Conservation (phyloP, 2,113 vertebrate species). For the Pedetes capensis region DNA sequence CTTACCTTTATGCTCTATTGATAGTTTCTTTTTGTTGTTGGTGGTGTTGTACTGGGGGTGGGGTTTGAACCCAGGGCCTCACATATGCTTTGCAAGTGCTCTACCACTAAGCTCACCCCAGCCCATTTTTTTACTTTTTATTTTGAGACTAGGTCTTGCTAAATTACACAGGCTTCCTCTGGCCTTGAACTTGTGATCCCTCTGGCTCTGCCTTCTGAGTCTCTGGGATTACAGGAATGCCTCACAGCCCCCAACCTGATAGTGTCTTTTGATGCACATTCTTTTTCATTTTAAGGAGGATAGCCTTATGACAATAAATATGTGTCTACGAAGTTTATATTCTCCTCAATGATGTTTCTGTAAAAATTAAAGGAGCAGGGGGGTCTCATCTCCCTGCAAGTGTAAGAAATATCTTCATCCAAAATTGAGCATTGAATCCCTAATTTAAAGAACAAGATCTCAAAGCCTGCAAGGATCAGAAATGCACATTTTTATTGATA, state of each 20-base stretch:
- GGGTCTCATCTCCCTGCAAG: neutral
- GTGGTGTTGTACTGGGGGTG: too few relatives aligned
- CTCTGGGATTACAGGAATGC: too few relatives aligned
- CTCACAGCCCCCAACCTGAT: too few relatives aligned
- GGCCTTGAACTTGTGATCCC: too few relatives aligned
- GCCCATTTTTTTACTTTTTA: too few relatives aligned
- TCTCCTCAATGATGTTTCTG: accelerated
- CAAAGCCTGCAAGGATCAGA: neutral
- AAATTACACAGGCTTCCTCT: too few relatives aligned
- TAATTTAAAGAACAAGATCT: neutral
- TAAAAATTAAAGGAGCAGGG: neutral
- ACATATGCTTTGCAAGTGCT: too few relatives aligned
- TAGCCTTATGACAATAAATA: neutral
- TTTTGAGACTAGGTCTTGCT: too few relatives aligned
- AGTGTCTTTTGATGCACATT: neutral
- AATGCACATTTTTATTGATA: neutral
- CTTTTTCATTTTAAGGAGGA: neutral
- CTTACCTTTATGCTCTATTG: neutral
- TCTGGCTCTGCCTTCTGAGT: too few relatives aligned
- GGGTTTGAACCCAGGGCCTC: too few relatives aligned
- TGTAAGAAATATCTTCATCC: neutral
- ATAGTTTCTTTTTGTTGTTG: neutral
- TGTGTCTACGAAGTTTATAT: neutral
- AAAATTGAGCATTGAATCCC: neutral
- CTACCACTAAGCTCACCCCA: too few relatives aligned